phyloP scores from a whole-genome alignment of 35 echinoderm and acorn worm species.

The Apostichopus californicus region DNA sequence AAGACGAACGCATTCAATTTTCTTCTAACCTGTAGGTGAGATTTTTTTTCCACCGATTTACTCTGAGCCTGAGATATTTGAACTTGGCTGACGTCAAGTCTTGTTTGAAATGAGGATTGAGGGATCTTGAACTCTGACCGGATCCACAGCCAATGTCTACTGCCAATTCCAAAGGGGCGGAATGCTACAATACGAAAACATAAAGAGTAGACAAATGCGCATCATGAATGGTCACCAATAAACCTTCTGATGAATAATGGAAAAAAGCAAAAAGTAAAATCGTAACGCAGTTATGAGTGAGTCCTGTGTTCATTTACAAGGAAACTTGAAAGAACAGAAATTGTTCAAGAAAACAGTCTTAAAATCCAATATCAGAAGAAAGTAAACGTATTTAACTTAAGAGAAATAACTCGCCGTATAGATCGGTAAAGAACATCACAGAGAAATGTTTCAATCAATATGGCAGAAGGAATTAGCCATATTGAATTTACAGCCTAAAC shows the following conservation, averaged over 20 bases:
- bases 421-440: too few relatives aligned
- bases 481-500: too few relatives aligned
- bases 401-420: too few relatives aligned
- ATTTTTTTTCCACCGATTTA: constrained; percentile 36
- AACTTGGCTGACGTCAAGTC: constrained; percentile 68
- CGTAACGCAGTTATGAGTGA: background rate
- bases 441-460: too few relatives aligned
- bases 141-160: constrained; percentile 89
- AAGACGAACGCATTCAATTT: too few relatives aligned
- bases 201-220: too few relatives aligned
- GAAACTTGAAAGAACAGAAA: too few relatives aligned
- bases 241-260: background rate
- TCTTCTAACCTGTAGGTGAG: constrained; percentile 63
- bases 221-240: background rate
- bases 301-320: too few relatives aligned
- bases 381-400: too few relatives aligned
- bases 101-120: constrained; percentile 68
- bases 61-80: constrained; percentile 61
- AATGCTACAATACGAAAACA: background rate
- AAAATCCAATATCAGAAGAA: too few relatives aligned
- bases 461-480: too few relatives aligned
- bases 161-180: constrained; percentile 29
- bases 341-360: too few relatives aligned
- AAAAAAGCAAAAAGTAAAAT: background rate
- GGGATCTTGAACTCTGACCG: constrained; percentile 67